These are phyloP conservation scores for Leucophenga varia DNA, from an alignment of 1,140 invertebrate species.

Conservation along the genomic window DNA sequence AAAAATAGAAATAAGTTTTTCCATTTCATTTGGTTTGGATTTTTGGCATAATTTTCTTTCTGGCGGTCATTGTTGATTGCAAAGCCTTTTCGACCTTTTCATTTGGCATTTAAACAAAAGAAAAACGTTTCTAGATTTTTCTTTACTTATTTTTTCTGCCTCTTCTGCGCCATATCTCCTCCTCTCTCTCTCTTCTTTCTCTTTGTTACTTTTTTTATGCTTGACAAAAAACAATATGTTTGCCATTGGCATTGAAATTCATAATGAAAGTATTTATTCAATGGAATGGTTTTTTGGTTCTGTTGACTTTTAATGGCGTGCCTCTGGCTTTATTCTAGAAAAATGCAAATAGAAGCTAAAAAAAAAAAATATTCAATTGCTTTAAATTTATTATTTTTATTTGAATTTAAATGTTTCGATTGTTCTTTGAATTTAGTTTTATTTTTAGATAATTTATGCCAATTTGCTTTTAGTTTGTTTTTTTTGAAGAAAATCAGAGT, in stretches of 20 bases:
- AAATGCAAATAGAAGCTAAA: not conserved
- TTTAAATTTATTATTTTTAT: constrained; percentile 20
- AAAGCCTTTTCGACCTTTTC: constrained; percentile 33
- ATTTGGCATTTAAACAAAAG: constrained; percentile 4
- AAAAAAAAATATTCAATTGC: not conserved
- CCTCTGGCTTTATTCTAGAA: constrained; percentile 8
- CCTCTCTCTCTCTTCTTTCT: no score
- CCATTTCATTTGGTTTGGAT: no score
- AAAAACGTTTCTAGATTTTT: not conserved
- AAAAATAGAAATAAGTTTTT: constrained; percentile 6
- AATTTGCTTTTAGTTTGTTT: no score
- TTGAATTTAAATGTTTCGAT: constrained; percentile 44
- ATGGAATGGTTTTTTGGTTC: constrained; percentile 6
- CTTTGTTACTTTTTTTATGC: no score
- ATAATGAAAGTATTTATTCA: constrained; percentile 46
- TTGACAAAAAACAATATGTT: constrained; percentile 34
- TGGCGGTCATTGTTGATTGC: constrained; percentile 34
- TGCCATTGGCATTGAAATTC: constrained; percentile 24
- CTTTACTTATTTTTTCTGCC: constrained; percentile 11
- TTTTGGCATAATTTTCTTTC: constrained; percentile 37
- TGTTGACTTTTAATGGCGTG: constrained; percentile 46
- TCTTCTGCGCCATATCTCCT: no score
- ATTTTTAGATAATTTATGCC: no score
- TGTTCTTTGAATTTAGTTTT: constrained; percentile 26
- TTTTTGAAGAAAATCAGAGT: constrained; percentile 36